These are phyloP conservation scores for Myotis planiceps DNA, from an alignment of 2,797 vertebrate genomes.

Conservation along the genomic window DNA sequence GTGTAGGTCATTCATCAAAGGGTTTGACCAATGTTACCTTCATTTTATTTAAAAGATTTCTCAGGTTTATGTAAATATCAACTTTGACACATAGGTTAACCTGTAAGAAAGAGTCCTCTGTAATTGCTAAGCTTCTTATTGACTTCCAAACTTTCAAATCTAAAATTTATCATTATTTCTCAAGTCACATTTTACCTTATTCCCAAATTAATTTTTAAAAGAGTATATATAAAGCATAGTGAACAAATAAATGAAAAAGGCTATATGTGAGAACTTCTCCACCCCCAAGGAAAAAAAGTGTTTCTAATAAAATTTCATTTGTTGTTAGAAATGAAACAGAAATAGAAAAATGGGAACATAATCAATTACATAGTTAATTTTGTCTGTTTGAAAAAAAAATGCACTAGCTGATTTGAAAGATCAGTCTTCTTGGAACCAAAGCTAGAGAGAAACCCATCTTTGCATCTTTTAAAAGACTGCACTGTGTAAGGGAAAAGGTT, in stretches of 20 bases:
- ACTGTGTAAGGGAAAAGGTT: not conserved
- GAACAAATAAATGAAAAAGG: not conserved
- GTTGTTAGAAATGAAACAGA: not conserved
- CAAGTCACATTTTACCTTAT: not conserved
- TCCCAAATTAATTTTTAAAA: not conserved
- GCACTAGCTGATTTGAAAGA: not conserved
- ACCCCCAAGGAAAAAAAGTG: not conserved
- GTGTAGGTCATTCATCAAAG: not conserved
- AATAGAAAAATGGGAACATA: not conserved
- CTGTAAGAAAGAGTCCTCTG: not conserved
- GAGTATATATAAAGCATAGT: not conserved
- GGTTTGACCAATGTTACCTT: not conserved
- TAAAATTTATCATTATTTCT: not conserved
- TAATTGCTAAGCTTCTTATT: not conserved
- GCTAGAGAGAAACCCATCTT: not conserved
- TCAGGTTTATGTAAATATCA: not conserved
- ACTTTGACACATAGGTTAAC: not conserved
- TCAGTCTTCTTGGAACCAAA: not conserved
- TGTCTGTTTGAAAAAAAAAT: slow-evolving; percentile 33
- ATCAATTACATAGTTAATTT: not conserved
- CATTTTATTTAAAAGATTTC: slow-evolving; percentile 10
- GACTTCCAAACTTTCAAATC: not conserved
- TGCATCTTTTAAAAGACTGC: not conserved
- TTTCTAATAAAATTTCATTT: not conserved
- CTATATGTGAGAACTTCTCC: not conserved